Conservation (phyloP, 2,888 invertebrate genomes). For the Chloromyia formosa region DNA sequence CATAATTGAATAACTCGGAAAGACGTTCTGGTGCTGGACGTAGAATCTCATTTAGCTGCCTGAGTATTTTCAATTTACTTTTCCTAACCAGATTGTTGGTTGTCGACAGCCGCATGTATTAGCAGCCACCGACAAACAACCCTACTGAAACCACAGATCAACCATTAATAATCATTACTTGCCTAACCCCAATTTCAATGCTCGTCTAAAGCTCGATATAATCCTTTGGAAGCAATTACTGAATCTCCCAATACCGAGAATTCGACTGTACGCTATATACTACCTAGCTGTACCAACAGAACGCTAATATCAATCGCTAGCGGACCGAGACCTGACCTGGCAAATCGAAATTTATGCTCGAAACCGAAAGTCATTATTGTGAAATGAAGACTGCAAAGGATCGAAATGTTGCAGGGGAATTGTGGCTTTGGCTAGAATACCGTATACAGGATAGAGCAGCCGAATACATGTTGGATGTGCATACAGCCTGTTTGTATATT, state of each 20-base stretch:
- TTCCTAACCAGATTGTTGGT: slow-evolving; percentile 4
- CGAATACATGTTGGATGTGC: background rate
- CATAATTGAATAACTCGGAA: slow-evolving; percentile 30
- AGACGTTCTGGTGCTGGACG: background rate
- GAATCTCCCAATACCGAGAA: background rate
- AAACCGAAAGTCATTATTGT: slow-evolving; percentile 39
- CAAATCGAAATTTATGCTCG: slow-evolving; percentile 40
- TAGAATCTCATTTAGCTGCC: slow-evolving; percentile 18
- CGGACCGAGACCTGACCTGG: background rate
- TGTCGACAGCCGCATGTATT: background rate
- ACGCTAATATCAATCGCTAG: slow-evolving; percentile 1
- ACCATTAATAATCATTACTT: slow-evolving; percentile 44
- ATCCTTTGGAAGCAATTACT: slow-evolving; percentile 41
- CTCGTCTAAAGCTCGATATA: slow-evolving; percentile 19
- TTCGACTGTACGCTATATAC: background rate
- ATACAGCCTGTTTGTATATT: background rate
- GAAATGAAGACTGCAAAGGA: slow-evolving; percentile 15
- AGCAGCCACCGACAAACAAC: background rate
- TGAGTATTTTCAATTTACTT: slow-evolving; percentile 29
- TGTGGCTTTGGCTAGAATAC: background rate
- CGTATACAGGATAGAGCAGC: background rate
- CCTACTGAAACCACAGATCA: slow-evolving; percentile 24
- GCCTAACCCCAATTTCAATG: slow-evolving; percentile 27
- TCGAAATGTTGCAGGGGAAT: slow-evolving; percentile 6
- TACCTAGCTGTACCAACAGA: background rate